Conservation (phyloP, 2,113 vertebrate species). For the Castor canadensis region DNA sequence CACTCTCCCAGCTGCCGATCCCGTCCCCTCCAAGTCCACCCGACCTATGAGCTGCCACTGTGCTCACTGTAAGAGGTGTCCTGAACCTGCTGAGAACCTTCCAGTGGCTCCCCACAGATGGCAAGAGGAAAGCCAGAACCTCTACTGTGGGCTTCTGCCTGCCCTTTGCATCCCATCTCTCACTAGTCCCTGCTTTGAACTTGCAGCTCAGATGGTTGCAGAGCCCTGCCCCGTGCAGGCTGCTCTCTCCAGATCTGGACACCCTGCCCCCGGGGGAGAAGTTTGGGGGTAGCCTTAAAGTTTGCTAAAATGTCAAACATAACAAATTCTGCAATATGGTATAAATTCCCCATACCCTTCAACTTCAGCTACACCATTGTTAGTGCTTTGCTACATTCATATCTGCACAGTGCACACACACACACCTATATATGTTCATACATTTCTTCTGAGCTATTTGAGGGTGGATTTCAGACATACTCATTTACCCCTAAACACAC, state of each 20-base stretch:
- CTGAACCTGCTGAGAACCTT: not conserved
- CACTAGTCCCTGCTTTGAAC: not conserved
- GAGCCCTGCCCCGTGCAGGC: not conserved
- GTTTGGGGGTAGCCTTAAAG: not conserved
- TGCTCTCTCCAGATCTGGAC: no score
- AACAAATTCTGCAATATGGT: not conserved
- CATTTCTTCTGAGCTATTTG: not conserved
- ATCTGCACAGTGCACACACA: fast-evolving
- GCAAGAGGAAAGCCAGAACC: not conserved
- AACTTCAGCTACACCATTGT: not conserved
- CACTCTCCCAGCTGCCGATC: not conserved
- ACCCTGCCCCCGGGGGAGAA: not conserved
- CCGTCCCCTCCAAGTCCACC: not conserved
- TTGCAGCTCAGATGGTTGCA: not conserved
- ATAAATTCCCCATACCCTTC: not conserved
- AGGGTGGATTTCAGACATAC: no score
- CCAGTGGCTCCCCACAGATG: not conserved
- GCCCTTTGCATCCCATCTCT: fast-evolving
- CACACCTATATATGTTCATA: no score
- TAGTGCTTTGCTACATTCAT: fast-evolving
- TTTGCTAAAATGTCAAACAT: not conserved
- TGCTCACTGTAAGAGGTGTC: no score
- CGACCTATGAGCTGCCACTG: not conserved
- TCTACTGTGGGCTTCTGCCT: not conserved
- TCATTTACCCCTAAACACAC: not conserved